These are phyloP conservation scores for Phyllostomus discolor DNA, from an alignment of 2,113 vertebrate genomes.

Conservation along the genomic window DNA sequence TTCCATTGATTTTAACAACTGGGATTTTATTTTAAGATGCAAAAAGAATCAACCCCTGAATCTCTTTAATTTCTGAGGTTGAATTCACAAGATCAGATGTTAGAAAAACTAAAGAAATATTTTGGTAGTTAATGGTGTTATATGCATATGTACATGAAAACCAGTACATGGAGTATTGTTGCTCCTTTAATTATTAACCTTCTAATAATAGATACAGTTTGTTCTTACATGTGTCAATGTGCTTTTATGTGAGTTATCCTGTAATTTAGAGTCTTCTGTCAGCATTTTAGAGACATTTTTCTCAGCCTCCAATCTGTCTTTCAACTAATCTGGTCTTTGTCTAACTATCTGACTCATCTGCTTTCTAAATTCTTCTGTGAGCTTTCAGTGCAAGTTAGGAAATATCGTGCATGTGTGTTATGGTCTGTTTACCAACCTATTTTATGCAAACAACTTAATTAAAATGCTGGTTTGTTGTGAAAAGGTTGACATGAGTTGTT, in stretches of 20 bases:
- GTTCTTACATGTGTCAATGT: background rate
- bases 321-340: background rate
- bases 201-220: background rate
- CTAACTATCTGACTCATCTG: background rate
- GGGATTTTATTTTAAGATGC: background rate
- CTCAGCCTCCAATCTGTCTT: background rate
- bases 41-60: background rate
- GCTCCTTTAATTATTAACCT: background rate
- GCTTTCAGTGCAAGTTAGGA: background rate
- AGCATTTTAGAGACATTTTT: background rate
- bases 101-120: background rate
- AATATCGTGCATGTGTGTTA: background rate
- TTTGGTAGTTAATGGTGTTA: background rate
- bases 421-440: background rate
- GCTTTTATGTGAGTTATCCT: background rate
- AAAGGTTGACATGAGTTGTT: background rate
- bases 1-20: background rate
- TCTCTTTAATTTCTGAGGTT: background rate
- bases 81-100: background rate
- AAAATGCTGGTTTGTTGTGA: background rate
- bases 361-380: constrained; percentile 19
- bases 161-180: too few relatives aligned
- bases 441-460: background rate
- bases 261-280: background rate
- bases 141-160: background rate